Evolutionary conservation across 2,113 vertebrate species (phyloP), one percentile per base, ranked within the genome.

Genomic region (Megalops atlanticus): DNA sequence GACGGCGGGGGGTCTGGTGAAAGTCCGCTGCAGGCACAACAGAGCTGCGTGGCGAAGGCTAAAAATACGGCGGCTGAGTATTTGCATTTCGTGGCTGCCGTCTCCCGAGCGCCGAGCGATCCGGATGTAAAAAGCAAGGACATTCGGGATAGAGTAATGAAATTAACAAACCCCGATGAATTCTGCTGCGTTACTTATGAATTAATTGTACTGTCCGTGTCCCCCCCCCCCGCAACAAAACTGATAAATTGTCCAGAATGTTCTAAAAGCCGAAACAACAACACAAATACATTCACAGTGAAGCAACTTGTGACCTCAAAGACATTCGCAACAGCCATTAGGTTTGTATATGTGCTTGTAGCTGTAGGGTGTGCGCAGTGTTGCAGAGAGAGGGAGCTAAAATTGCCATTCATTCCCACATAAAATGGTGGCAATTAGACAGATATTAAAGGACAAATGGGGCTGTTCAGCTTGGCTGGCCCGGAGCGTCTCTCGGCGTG

Each of bases 351-450:
- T 45, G 31, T 31, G 47, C 14, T 10, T 70, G 77, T 43, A 41
- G 43, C 18, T 40, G 40, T 10, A 5, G 1, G 7, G 58, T 64
- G 58, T n/a, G n/a, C 8, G 21, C 21, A 74, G n/a, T n/a, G n/a
- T n/a, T n/a, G n/a, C 21, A 38, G 40, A 64, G 11, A 12, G 14
- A 16, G 10, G 54, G 12, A 27, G 27, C 24, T n/a, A 8, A 2
- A 69, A 6, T 52, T 33, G 41, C 31, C 18, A 21, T 52, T 36
- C 33, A 36, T 77, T 54, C 5, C 36, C 27, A 74, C 39, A 68
- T 69, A 39, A 77, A 21, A 58, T 21, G 35, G 49, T 58, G 52
- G 47, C 52, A 77, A 64, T 77, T 58, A 64, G 35, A 64, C 49
- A 31, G 4, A 49, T n/a, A n/a, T 41, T 33, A 70, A 70, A 33